A percentile compares a stretch with the other conserved stretches of the same genome.
Conservation (phyloP, 1,140 invertebrate genomes). For the Mizuhopecten yessoensis region DNA sequence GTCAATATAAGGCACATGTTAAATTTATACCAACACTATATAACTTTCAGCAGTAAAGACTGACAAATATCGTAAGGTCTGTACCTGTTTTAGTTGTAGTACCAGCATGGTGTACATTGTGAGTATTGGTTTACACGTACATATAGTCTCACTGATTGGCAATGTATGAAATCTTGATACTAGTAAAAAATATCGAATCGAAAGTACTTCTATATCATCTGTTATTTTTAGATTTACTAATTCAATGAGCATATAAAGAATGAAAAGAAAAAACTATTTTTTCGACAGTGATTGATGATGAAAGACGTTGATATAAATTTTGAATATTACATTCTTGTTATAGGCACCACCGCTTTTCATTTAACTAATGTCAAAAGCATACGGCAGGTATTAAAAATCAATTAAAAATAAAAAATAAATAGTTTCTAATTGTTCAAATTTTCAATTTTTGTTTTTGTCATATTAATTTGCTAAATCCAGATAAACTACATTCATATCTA, state of each 20-base stretch:
- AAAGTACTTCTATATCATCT: too few relatives aligned
- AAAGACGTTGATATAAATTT: too few relatives aligned
- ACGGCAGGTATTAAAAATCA: too few relatives aligned
- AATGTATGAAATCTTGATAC: background rate
- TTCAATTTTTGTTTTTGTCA: background rate
- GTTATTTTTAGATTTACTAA: too few relatives aligned
- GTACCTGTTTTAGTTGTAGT: background rate
- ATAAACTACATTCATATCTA: background rate
- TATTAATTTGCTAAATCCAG: background rate
- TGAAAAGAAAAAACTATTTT: too few relatives aligned
- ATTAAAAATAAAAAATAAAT: background rate
- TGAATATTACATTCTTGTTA: too few relatives aligned
- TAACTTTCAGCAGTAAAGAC: background rate
- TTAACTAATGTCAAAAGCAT: too few relatives aligned
- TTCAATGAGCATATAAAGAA: too few relatives aligned
- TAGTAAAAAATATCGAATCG: background rate
- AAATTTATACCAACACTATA: background rate
- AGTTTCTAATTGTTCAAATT: background rate
- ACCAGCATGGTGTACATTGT: background rate
- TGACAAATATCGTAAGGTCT: too few relatives aligned
- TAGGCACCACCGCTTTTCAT: too few relatives aligned
- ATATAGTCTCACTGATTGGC: background rate
- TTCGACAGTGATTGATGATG: too few relatives aligned
- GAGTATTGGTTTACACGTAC: background rate
- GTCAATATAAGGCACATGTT: slow-evolving; percentile 19